Base-by-base conservation (phyloP, 1,140 invertebrate genomes). In the Listronotus oregonensis region DNA sequence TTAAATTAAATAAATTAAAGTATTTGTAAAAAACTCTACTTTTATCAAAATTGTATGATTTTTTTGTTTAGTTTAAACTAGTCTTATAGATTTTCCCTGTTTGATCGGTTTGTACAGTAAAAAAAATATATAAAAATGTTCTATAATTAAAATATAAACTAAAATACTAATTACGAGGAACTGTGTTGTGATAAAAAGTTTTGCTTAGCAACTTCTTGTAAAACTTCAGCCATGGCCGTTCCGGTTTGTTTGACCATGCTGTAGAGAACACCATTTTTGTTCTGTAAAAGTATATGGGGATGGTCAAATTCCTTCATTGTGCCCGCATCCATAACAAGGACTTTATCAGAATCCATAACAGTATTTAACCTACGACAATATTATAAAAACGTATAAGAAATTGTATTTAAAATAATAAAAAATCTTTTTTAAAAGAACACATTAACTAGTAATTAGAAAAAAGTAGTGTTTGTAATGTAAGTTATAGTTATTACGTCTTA, bases 251-350 rank as follows among this genome's bases (percentile, higher is more conserved):
- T 80, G 0, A 86, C 86, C 84, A 91, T 86, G 49, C 81, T 76
- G 62, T 85, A 84, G 71, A 91, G 89, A 42, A 83, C 62, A 15
- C 75, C 69, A 40, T 68, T 63, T 10, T 82, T 73, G 68, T 87
- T 83, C 67, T 80, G 76, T 14, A 90, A 71, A 92, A 79, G 27
- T n/a, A 81, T 76, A 61, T 83, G 83, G 0, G 90, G 89, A 64
- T 86, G 81, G 43, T 84, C 85, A 61, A 82, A 85, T 65, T 87
- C 86, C 86, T 21, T 81, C 81, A 15, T 85, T 77, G 17, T n/a
- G 4, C 87, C 87, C 14, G 78, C 80, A 73, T 87, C 86, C 82
- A 95, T 84, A 1, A 95, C 92, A 57, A 95, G 75, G 0, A 94
- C 85, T 64, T 85, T 83, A 75, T 92, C 89, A 40, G 85, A 86